Base-by-base conservation (phyloP, 2,888 invertebrate species). In the Emmelina monodactyla region DNA sequence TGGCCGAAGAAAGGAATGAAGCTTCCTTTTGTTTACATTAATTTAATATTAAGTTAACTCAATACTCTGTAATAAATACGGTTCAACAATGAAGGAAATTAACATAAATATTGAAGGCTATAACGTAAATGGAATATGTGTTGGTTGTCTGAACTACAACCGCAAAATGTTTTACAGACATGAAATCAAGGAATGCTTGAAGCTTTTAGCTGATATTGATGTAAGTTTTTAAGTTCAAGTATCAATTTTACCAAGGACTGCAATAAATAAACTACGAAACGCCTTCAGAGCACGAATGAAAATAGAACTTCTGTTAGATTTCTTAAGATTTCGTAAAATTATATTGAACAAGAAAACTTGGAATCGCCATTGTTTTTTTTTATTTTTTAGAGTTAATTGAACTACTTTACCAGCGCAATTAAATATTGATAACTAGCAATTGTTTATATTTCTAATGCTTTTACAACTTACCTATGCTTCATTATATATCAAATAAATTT, bases 81-180 rank as follows among this genome's bases (percentile, higher is more conserved):
- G 9, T 13, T 14, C 13, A 7, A 29, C 12, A 29, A 73, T 76
- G 73, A 69, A 55, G 44, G 78, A 79, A 62, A 65, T 79, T 19
- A 68, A 79, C 35, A 78, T 79, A 44, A 76, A 78, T 46, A 78
- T 79, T 32, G 79, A 78, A 50, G 79, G 79, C 2, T 79, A 67
- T 37, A 79, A 78, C 49, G 79, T 76, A 15, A 79, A 78, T 31
- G 78, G 79, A 1, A 70, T 79, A 46, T 79, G 79, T 45, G 79
- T 78, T 1, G 70, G 71, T 2, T 79, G 79, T 50, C 56, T 79
- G 22, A 73, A 73, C 41, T 73, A 72, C 38, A 66, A 73, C 42
- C 65, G 79, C 2, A 63, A 58, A 44, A 79, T 79, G 78, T 64
- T 49, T 39, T 70, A 69, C 34, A 44, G 51, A n/a, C 45, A 55